Base-by-base conservation (phyloP, 2,797 vertebrate species). In the Pogonophryne albipinna region DNA sequence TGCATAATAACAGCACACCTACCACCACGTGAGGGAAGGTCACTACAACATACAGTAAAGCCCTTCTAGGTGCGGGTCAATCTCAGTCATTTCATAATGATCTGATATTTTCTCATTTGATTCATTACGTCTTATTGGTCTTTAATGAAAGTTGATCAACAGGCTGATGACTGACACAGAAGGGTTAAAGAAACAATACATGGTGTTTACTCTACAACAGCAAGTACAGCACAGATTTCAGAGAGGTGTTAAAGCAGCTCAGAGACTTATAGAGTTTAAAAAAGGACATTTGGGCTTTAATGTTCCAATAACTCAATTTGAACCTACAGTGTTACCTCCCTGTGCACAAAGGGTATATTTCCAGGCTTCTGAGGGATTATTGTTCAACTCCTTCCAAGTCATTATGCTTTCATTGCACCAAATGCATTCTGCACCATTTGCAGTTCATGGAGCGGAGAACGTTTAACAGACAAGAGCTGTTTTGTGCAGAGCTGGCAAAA, bases 1-100 rank as follows among this genome's bases (percentile, higher is more conserved):
- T 88, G 47, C 76, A 73, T 88, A 86, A 82, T 38, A 16, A 41
- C 9, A 72, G 1, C 71, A 50, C 52, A 78, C 66, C 66, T 58
- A 58, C 14, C 12, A 10, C 71, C 68, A 72, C 14, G 76, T 77
- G 34, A 71, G 41, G 68, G 59, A 80, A 63, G 73, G 67, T 64
- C 65, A 10, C 62, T 13, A 20, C 15, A 17, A 58, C 72, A 60
- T 13, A 10, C 66, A 52, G 66, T 42, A 71, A 38, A 60, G 70
- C 58, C 61, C 59, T 68, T 49, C 11, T 67, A 64, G 74, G 75
- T 77, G 68, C 16, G 14, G 1, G 8, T 52, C 41, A 44, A 57
- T 50, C 56, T n/a, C 71, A 52, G 6, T 56, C 50, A 15, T 42
- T n/a, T 67, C 74, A 50, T 69, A 58, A 16, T 12, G 1, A 63